Percentiles rank a stretch among this genome's conserved stretches.
These are phyloP conservation scores for Clarias gariepinus DNA, from an alignment of 2,113 vertebrate genomes.

Conservation along the genomic window DNA sequence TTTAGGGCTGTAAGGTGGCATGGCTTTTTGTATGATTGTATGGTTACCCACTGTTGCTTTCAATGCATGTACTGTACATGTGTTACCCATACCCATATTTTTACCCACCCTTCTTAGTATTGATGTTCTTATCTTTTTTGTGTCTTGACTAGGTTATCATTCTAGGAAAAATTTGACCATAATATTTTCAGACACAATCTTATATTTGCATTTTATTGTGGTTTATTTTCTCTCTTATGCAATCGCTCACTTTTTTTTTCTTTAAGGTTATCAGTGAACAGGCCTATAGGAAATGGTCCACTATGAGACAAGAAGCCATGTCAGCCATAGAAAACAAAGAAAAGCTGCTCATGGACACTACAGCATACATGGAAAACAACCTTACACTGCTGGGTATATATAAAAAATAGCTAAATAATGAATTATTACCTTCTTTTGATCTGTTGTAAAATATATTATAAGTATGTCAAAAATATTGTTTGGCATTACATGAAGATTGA, in stretches of 20 bases:
- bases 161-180: neutral
- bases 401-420: neutral
- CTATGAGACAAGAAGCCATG: conserved; percentile 79
- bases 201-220: no score
- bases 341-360: conserved; percentile 78
- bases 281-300: conserved; percentile 81
- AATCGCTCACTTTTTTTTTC: conserved; percentile 18
- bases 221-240: neutral
- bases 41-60: neutral
- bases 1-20: neutral
- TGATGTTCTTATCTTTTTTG: neutral
- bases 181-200: neutral
- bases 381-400: conserved; percentile 80
- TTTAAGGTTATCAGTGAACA: conserved; percentile 81
- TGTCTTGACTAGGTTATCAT: neutral
- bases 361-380: conserved; percentile 75
- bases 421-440: neutral
- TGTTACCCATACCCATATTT: neutral
- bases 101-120: neutral
- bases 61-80: neutral
- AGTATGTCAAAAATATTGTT: neutral
- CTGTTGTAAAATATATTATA: neutral
- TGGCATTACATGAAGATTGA: neutral
- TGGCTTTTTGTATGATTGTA: neutral
- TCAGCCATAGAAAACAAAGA: conserved; percentile 80